phyloP scores from a whole-genome alignment of 2,888 invertebrate genomes.

The Caenorhabditis panamensis region DNA sequence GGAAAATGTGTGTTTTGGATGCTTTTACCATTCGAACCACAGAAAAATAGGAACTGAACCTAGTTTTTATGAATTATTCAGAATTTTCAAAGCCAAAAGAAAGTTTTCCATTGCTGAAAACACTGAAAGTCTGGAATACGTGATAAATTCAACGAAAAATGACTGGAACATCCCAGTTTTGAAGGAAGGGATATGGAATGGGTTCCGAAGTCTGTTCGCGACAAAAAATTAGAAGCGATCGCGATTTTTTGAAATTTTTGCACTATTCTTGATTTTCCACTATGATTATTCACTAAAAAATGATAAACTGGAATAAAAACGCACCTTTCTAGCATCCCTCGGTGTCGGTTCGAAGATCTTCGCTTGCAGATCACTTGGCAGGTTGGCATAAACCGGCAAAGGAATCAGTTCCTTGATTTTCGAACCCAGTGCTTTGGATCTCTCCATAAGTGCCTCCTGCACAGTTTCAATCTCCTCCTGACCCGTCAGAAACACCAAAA shows the following conservation, averaged over 20 bases:
- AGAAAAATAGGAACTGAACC: not conserved
- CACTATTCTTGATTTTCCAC: not conserved
- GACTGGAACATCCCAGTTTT: no score
- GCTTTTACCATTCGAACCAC: no score
- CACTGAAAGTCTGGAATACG: no score
- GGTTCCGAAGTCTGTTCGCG: no score
- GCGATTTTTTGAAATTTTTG: slow-evolving; percentile 2
- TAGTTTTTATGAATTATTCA: not conserved
- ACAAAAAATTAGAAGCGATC: no score
- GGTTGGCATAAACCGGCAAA: slow-evolving; percentile 96
- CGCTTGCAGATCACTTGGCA: slow-evolving; percentile 98
- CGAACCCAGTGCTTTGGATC: slow-evolving; percentile 92
- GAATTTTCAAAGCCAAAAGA: not conserved
- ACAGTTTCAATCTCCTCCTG: slow-evolving; percentile 80
- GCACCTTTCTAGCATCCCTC: slow-evolving; percentile 91
- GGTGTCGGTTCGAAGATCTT: slow-evolving; percentile 99
- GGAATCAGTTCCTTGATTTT: slow-evolving; percentile 94
- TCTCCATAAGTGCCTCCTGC: slow-evolving; percentile 85
- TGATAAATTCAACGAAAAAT: no score
- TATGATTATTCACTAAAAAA: no score
- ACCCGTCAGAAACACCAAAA: slow-evolving; percentile 97
- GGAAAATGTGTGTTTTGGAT: no score
- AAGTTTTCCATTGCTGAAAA: not conserved
- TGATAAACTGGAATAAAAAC: no score
- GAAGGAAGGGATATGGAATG: no score